Percentiles rank a stretch among this genome's conserved stretches.
Evolutionary conservation across 2,888 invertebrate genomes (phyloP).

Genomic region (Drosophila austrosaltans): DNA sequence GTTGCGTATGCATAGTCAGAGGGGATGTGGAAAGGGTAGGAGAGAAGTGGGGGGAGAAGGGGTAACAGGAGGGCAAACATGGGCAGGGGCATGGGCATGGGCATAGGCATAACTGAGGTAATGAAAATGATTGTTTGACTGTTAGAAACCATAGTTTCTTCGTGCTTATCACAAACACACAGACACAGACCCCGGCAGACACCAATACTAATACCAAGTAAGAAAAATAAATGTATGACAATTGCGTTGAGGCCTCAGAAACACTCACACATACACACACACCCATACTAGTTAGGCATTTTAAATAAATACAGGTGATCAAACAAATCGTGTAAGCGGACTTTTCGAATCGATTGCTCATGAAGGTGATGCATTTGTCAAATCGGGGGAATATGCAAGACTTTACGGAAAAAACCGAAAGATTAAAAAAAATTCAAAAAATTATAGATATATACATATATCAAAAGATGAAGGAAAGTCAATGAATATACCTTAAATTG

Average conservation of each 20-base stretch:
- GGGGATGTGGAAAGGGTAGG: background rate
- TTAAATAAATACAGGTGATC: slow-evolving; percentile 73
- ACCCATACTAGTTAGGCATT: slow-evolving; percentile 29
- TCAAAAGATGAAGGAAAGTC: no score
- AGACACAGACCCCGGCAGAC: slow-evolving; percentile 3
- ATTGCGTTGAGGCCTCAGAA: background rate
- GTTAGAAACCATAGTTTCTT: slow-evolving; percentile 23
- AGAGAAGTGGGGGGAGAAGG: background rate
- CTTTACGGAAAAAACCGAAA: background rate
- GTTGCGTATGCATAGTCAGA: slow-evolving; percentile 13
- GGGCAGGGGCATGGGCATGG: background rate
- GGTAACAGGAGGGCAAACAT: slow-evolving; percentile 8
- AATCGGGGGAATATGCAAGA: background rate
- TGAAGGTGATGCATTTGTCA: background rate
- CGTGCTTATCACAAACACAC: slow-evolving; percentile 35
- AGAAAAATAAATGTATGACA: slow-evolving; percentile 1
- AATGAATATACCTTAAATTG: no score
- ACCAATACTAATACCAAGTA: background rate
- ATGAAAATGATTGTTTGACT: slow-evolving; percentile 20
- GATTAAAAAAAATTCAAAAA: background rate
- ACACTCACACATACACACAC: slow-evolving; percentile 12
- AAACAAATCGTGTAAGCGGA: slow-evolving; percentile 45
- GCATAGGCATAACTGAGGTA: background rate
- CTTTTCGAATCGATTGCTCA: slow-evolving; percentile 1
- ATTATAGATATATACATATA: no score